Conservation (phyloP, 2,113 vertebrate species). For the Cariama cristata region DNA sequence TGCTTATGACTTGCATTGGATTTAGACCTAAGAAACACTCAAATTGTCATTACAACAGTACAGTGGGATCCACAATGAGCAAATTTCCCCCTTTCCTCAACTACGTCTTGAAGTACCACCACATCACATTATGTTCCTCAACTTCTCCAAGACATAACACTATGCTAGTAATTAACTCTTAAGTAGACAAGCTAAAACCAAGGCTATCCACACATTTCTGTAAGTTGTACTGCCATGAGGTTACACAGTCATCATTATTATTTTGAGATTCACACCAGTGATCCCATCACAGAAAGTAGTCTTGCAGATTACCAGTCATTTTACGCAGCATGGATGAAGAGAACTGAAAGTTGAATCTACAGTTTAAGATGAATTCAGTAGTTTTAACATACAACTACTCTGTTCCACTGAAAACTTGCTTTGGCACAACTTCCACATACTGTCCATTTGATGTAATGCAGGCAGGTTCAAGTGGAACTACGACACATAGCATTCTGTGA, state of each 20-base stretch:
- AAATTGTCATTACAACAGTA: background rate
- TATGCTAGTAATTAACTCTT: background rate
- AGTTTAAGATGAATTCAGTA: background rate
- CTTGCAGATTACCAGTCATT: background rate
- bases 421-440: background rate
- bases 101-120: background rate
- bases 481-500: background rate
- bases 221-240: background rate
- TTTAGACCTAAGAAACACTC: background rate
- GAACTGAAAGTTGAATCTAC: background rate
- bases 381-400: background rate
- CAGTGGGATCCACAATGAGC: background rate
- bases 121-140: background rate
- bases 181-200: background rate
- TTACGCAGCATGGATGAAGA: background rate
- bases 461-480: background rate
- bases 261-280: background rate
- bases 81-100: background rate
- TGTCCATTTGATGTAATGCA: fast-evolving
- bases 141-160: background rate
- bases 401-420: background rate
- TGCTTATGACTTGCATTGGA: background rate
- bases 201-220: background rate
- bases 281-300: background rate
- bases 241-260: background rate